Evolutionary conservation across 2,113 vertebrate species (phyloP).

Genomic region (Gallinago paraguaiae): DNA sequence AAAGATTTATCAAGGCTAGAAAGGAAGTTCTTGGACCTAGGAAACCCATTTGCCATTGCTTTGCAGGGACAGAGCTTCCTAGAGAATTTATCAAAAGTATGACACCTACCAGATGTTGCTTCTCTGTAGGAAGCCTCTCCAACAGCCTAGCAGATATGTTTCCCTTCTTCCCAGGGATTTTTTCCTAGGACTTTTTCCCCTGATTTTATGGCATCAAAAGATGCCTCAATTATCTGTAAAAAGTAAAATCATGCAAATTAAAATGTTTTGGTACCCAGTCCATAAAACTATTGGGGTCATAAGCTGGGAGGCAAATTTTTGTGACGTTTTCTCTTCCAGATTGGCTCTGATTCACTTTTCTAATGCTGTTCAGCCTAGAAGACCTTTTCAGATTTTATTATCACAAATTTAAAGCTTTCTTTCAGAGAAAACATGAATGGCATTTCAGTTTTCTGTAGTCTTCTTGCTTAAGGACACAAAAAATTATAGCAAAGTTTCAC

Average conservation of each 20-base stretch:
- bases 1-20: background rate
- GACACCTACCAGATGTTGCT: slow-evolving; percentile 1
- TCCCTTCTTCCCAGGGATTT: background rate
- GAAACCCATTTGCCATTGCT: background rate
- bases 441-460: background rate
- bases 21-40: background rate
- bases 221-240: background rate
- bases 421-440: background rate
- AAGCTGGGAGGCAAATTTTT: background rate
- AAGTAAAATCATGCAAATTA: background rate
- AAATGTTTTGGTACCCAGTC: background rate
- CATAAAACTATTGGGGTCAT: background rate
- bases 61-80: background rate
- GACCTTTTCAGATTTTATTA: background rate
- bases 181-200: background rate
- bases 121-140: background rate
- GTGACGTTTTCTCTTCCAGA: background rate
- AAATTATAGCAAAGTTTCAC: background rate
- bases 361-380: background rate
- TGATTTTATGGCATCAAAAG: background rate
- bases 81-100: background rate
- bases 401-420: background rate
- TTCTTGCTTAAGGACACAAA: background rate
- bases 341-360: background rate
- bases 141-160: background rate